Conservation (phyloP, 2,113 vertebrate species). For the Mohoua ochrocephala region DNA sequence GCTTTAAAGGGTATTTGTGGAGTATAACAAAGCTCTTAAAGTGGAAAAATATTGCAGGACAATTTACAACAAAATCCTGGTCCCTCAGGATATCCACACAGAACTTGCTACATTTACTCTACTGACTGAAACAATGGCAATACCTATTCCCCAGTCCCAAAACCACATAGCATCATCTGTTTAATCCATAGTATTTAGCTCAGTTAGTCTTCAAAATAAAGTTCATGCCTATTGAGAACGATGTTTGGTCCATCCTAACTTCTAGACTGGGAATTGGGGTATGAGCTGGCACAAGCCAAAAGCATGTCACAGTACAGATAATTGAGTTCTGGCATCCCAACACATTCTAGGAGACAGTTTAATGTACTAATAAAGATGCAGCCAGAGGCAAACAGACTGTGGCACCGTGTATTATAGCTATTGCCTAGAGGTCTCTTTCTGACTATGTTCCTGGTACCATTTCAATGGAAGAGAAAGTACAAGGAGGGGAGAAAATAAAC, state of each 20-base stretch:
- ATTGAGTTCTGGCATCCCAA: background rate
- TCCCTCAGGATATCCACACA: background rate
- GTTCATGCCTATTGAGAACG: background rate
- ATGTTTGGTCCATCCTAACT: background rate
- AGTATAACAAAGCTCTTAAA: background rate
- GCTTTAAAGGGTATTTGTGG: background rate
- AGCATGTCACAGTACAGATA: background rate
- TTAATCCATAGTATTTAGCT: background rate
- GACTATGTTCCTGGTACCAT: background rate
- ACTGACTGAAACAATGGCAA: background rate
- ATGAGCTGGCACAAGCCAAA: background rate
- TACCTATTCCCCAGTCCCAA: background rate
- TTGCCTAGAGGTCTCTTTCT: background rate
- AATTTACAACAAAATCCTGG: background rate
- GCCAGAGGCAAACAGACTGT: background rate
- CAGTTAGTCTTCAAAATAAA: background rate
- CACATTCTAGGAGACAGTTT: background rate
- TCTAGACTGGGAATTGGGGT: background rate
- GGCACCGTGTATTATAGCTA: background rate
- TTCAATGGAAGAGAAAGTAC: background rate
- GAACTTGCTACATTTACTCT: background rate
- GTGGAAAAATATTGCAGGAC: background rate
- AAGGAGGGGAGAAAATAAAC: background rate
- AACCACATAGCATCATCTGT: background rate
- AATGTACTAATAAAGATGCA: background rate